phyloP scores from a whole-genome alignment of 2,797 vertebrate genomes.

The Melopsittacus undulatus region DNA sequence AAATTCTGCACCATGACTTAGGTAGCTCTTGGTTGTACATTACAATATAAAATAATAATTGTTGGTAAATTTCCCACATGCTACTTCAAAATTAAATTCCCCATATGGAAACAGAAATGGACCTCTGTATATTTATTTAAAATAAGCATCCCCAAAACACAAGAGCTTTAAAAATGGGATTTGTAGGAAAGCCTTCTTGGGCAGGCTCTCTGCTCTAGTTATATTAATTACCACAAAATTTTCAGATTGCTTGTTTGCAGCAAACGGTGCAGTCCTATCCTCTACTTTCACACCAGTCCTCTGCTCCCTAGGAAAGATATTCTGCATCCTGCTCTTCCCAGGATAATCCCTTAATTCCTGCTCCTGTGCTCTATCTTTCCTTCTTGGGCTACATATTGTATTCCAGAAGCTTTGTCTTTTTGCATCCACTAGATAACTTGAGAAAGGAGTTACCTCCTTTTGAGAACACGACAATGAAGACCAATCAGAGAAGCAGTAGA shows the following conservation, averaged over 20 bases:
- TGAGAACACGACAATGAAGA: not conserved
- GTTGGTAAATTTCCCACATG: not conserved
- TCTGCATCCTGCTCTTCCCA: not conserved
- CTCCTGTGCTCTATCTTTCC: not conserved
- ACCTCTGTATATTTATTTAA: not conserved
- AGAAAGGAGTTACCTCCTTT: not conserved
- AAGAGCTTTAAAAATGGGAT: not conserved
- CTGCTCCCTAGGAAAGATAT: not conserved
- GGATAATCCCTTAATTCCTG: not conserved
- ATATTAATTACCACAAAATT: not conserved
- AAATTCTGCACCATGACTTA: not conserved
- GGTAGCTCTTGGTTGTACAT: not conserved
- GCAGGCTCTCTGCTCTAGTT: not conserved
- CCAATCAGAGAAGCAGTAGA: not conserved
- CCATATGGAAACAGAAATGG: not conserved
- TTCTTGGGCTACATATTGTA: not conserved
- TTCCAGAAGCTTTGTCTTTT: not conserved
- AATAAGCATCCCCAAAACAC: not conserved
- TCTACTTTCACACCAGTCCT: not conserved
- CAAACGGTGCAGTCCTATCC: not conserved
- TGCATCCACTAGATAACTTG: not conserved
- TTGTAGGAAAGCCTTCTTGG: not conserved
- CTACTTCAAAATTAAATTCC: not conserved
- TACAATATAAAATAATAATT: not conserved
- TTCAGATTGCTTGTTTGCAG: not conserved